Base-by-base conservation (phyloP, 2,797 vertebrate species). In the Helarctos malayanus region DNA sequence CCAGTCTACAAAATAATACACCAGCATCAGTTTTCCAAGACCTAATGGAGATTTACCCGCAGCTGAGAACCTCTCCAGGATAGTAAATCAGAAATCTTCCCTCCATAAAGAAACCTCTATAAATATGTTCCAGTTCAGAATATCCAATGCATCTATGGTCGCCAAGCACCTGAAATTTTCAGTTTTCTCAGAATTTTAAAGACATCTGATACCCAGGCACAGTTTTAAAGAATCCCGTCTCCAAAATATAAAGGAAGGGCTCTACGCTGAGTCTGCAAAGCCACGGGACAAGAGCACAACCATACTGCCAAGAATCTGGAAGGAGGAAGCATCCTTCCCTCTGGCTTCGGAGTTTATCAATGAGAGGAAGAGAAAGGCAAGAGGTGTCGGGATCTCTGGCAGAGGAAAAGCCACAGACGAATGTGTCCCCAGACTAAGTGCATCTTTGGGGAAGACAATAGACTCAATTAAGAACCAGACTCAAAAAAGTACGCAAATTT, bases 401-500 rank as follows among this genome's bases (percentile, higher is more conserved):
- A 41, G 87, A 87, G 49, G 61, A 88, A 89, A 95, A 90, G 41
- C 32, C 78, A 87, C 78, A 69, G 63, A 85, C 1, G 27, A 91
- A 63, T 54, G 88, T 13, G 75, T 93, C 96, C 84, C 95, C 86
- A 93, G 94, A 93, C 91, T 92, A 86, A 94, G 84, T 6, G 38
- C 52, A 89, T 97, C 96, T 92, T 93, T 52, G 73, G 94, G 95
- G 90, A 97, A 96, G 87, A 92, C 95, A 97, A 96, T 32, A 93
- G 93, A 92, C 89, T 96, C 97, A 95, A 91, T 97, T 98, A 98
- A 98, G 86, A 85, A 35, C 68, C 69, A 63, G 75, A 95, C 71
- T 81, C 86, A 38, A 96, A 91, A 92, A 97, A 96, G 94, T 96
- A 96, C 5, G 57, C 95, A 89, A 91, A 93, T 94, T 54, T 95